Conservation (phyloP, 2,888 invertebrate species). For the Elmis aenea region DNA sequence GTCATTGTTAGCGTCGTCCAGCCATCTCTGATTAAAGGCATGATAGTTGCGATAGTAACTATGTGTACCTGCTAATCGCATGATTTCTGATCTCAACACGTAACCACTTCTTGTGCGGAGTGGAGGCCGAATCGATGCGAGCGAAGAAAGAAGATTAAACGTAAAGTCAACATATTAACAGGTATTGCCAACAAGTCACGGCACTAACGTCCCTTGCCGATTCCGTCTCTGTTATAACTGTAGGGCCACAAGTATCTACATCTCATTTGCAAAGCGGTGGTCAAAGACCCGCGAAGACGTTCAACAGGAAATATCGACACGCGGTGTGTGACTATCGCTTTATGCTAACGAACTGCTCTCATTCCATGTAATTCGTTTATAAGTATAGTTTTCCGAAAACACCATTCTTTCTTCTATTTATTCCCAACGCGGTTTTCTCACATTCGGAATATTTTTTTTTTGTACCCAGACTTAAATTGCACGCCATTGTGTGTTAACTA, state of each 20-base stretch:
- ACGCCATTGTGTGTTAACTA: slow-evolving; percentile 22
- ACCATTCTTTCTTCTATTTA: slow-evolving; percentile 16
- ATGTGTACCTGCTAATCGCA: not conserved
- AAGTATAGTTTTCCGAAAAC: slow-evolving; percentile 28
- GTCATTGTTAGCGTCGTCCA: too few relatives aligned
- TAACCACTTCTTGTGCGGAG: not conserved
- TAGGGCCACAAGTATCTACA: slow-evolving; percentile 22
- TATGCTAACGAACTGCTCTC: slow-evolving; percentile 21
- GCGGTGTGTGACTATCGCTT: slow-evolving; percentile 27
- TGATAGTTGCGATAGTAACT: not conserved
- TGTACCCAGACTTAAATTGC: slow-evolving; percentile 18
- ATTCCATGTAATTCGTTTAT: slow-evolving; percentile 25
- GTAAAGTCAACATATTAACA: slow-evolving; percentile 11
- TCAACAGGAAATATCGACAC: slow-evolving; percentile 39
- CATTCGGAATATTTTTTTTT: slow-evolving; percentile 15
- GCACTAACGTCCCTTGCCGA: slow-evolving; percentile 19
- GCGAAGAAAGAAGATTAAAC: slow-evolving; percentile 11
- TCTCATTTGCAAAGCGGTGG: slow-evolving; percentile 30
- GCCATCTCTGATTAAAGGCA: not conserved
- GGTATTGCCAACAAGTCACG: slow-evolving; percentile 23
- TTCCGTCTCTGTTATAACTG: slow-evolving; percentile 20
- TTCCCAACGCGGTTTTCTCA: slow-evolving; percentile 26
- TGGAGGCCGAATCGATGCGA: slow-evolving; percentile 6
- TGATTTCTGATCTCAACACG: not conserved
- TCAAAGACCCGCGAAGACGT: slow-evolving; percentile 39